phyloP scores from a whole-genome alignment of 2,113 vertebrate species.

The Gymnorhina tibicen region DNA sequence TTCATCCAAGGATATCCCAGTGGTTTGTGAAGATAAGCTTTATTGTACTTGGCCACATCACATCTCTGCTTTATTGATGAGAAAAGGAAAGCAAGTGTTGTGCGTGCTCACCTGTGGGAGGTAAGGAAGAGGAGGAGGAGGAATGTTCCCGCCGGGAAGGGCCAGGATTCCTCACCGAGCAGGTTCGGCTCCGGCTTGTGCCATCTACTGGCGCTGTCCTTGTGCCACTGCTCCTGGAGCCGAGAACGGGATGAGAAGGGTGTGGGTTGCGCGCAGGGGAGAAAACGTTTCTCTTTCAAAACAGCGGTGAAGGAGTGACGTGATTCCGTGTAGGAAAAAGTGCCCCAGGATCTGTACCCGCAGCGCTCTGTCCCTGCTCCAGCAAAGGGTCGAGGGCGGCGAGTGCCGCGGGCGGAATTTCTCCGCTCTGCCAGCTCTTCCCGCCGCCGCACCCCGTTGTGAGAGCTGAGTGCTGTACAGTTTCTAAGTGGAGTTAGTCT shows the following conservation, averaged over 20 bases:
- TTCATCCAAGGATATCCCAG: not conserved
- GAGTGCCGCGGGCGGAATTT: not conserved
- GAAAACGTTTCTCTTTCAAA: not conserved
- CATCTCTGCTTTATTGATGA: not conserved
- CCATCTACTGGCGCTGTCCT: not conserved
- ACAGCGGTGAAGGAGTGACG: accelerated
- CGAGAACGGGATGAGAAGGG: accelerated
- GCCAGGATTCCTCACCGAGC: accelerated
- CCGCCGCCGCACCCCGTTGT: not conserved
- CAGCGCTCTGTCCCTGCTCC: not conserved
- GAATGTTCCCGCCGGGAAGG: accelerated
- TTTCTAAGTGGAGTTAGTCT: not conserved
- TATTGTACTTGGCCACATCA: not conserved
- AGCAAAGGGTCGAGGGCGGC: accelerated
- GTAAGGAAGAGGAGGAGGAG: not conserved
- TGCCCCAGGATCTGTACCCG: not conserved
- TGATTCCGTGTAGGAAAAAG: not conserved
- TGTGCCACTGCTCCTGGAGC: not conserved
- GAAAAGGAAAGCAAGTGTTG: not conserved
- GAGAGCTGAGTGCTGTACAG: not conserved
- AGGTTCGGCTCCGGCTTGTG: accelerated
- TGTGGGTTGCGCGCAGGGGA: not conserved
- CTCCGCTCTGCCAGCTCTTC: not conserved
- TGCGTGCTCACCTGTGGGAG: not conserved
- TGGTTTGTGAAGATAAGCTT: not conserved